Base-by-base conservation (phyloP, 2,797 vertebrate species). In the Acanthiza pusilla region DNA sequence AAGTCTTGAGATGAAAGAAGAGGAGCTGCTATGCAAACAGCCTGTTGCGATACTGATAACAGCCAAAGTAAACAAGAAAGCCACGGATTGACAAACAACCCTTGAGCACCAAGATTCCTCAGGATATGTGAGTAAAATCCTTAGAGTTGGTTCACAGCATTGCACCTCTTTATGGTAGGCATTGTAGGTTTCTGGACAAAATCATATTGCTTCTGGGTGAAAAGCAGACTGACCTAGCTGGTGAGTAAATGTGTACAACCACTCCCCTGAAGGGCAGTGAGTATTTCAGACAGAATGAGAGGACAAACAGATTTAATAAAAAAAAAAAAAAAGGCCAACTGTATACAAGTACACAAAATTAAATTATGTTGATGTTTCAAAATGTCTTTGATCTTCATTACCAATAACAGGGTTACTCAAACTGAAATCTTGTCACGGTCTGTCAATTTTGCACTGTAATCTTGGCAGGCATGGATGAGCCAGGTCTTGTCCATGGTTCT, bases 61-160 rank as follows among this genome's bases (percentile, higher is more conserved):
- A 85, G 30, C 40, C 72, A 89, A 90, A 29, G 29, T 81, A 95
- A 70, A 94, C 84, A 91, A 89, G 89, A 86, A 93, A 89, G 55
- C 40, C 34, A 42, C 13, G 32, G 40, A 65, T 13, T 58, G n/a
- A 75, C 70, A 74, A 91, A 90, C 63, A 93, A 67, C 63, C 11
- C 62, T 26, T 67, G 54, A 88, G 53, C 51, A 79, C 30, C 34
- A 60, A 17, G 34, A 94, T 32, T 85, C 72, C 38, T 84, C 63
- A 42, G 86, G 47, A 16, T 48, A 84, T 16, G 20, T 47, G 68
- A 77, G 42, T 34, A 74, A 92, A 80, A 83, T 80, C 48, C 30
- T 82, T 36, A 77, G 74, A 80, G 66, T 30, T 30, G 13, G 13
- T 71, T 91, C 63, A 78, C 3, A 8, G 57, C 38, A 38, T 75